Percentiles rank a stretch among this genome's conserved stretches.
Evolutionary conservation across 2,888 invertebrate species (phyloP).

Genomic region (Zeuzera pyrina): DNA sequence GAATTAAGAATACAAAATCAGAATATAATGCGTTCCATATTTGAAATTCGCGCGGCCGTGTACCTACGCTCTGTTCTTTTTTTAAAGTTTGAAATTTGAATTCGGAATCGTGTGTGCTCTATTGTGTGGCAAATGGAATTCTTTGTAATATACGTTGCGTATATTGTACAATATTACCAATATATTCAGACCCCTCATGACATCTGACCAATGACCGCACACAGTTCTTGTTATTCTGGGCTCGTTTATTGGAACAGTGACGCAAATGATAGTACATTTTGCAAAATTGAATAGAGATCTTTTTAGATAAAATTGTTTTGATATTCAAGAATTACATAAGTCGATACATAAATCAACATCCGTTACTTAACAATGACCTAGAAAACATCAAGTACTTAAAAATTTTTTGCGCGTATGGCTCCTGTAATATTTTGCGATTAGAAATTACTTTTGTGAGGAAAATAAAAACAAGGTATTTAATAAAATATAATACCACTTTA

Average conservation of each 20-base stretch:
- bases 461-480: too few species aligned
- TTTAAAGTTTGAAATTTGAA: constrained; percentile 52
- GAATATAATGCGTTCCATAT: constrained; percentile 58
- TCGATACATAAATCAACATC: constrained; percentile 17
- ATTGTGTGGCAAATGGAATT: constrained; percentile 66
- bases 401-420: constrained; percentile 7
- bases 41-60: constrained; percentile 51
- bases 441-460: too few species aligned
- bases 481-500: too few species aligned
- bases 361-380: constrained; percentile 21
- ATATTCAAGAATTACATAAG: constrained; percentile 33
- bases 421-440: too few species aligned
- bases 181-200: neutral
- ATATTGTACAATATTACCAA: constrained; percentile 1
- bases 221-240: neutral
- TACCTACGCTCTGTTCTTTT: constrained; percentile 21
- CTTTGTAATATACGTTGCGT: constrained; percentile 30
- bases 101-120: constrained; percentile 66
- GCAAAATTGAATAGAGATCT: constrained; percentile 40
- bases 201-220: neutral
- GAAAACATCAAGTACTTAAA: constrained; percentile 6
- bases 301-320: constrained; percentile 26
- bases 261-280: constrained; percentile 29
- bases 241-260: constrained; percentile 17
- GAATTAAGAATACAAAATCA: constrained; percentile 62